Evolutionary conservation across 2,113 vertebrate species (phyloP).

Genomic region (Carettochelys insculpta): DNA sequence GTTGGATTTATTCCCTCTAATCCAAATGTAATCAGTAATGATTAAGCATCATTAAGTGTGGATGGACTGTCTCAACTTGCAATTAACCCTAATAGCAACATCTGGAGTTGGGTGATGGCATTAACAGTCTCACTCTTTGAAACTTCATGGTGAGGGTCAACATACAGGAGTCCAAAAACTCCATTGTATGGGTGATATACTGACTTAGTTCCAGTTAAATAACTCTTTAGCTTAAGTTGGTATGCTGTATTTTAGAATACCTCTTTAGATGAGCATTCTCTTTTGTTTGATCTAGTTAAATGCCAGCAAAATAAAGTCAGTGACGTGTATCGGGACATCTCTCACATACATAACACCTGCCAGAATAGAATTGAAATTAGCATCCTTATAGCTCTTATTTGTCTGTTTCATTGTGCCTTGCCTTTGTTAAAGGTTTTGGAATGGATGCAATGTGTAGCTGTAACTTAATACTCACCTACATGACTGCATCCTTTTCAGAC

Average conservation of each 20-base stretch:
- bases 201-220: not conserved
- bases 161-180: not conserved
- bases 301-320: not conserved
- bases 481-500: not conserved
- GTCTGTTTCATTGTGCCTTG: not conserved
- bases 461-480: not conserved
- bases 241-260: not conserved
- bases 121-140: not conserved
- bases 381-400: not conserved
- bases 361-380: not conserved
- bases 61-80: not conserved
- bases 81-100: not conserved
- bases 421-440: not conserved
- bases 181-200: not conserved
- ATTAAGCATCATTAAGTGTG: not conserved
- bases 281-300: not conserved
- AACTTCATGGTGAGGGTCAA: not conserved
- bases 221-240: not conserved
- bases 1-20: not conserved
- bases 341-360: not conserved
- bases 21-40: not conserved
- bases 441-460: not conserved
- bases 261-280: not conserved
- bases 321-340: not conserved
- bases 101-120: not conserved